A percentile compares a stretch with the other conserved stretches of the same genome.
phyloP scores from a whole-genome alignment of 2,888 invertebrate genomes.

The Ophraella communa region DNA sequence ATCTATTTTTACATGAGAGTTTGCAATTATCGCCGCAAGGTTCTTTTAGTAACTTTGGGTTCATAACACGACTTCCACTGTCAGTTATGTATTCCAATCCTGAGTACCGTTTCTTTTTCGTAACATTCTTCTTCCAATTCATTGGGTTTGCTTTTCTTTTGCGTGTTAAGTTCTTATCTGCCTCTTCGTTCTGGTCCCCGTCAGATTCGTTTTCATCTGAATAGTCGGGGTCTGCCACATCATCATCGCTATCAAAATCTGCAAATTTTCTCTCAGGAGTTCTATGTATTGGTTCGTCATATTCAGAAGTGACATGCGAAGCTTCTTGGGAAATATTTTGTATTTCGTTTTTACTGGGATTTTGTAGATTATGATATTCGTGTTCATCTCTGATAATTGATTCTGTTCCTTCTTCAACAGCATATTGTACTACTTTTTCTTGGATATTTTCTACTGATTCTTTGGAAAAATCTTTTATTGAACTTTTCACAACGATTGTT shows the following conservation, averaged over 20 bases:
- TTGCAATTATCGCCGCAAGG: slow-evolving; percentile 11
- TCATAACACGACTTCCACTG: slow-evolving; percentile 1
- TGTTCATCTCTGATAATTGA: too few species aligned
- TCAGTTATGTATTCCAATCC: slow-evolving; percentile 15
- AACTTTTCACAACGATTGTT: not conserved
- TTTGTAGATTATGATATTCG: slow-evolving; percentile 9
- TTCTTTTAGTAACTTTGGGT: slow-evolving; percentile 14
- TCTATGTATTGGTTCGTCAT: slow-evolving; percentile 7
- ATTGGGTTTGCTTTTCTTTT: slow-evolving; percentile 27
- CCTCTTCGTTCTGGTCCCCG: slow-evolving; percentile 5
- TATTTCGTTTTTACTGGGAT: not conserved
- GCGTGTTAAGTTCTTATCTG: slow-evolving; percentile 14
- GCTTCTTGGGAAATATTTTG: not conserved
- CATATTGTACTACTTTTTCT: slow-evolving; percentile 7
- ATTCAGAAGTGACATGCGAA: slow-evolving; percentile 6
- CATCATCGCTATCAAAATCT: slow-evolving; percentile 28
- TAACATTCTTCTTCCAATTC: slow-evolving; percentile 21
- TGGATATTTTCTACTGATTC: slow-evolving; percentile 9
- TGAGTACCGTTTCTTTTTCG: slow-evolving; percentile 14
- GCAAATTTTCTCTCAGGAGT: slow-evolving; percentile 15
- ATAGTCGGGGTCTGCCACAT: slow-evolving; percentile 24
- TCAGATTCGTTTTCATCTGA: too few species aligned
- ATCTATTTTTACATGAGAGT: slow-evolving; percentile 8
- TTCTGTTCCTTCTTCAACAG: not conserved
- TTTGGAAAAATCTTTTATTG: slow-evolving; percentile 4